A percentile compares a stretch with the other conserved stretches of the same genome.
Conservation (phyloP, 2,888 invertebrate species). For the Eilema caniola region DNA sequence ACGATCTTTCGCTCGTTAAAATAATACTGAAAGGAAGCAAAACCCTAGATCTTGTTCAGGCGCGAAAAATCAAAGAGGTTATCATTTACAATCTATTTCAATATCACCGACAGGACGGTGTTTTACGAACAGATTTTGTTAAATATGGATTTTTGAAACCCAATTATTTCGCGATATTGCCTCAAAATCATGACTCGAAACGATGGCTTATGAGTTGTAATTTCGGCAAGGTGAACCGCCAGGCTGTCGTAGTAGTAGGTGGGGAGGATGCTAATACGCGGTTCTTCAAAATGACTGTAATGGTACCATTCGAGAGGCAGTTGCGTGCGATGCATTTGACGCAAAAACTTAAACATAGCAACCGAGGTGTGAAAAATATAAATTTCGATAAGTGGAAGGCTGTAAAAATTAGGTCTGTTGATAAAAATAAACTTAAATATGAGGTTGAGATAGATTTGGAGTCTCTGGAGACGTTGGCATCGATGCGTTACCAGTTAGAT, state of each 20-base stretch:
- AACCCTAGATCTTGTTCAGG: conserved; percentile 56
- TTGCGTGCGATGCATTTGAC: conserved; percentile 44
- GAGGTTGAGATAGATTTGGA: conserved; percentile 73
- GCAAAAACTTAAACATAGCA: conserved; percentile 67
- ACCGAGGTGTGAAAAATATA: conserved; percentile 71
- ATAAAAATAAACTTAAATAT: conserved; percentile 34
- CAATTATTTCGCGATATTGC: conserved; percentile 69
- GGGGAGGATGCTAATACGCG: conserved; percentile 59
- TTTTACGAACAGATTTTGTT: conserved; percentile 67
- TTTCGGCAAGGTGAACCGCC: conserved; percentile 65
- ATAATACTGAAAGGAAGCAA: conserved; percentile 69
- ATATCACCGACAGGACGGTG: conserved; percentile 63
- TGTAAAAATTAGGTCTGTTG: conserved; percentile 7
- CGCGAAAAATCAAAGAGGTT: conserved; percentile 74
- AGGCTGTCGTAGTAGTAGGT: conserved; percentile 61
- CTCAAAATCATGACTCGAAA: conserved; percentile 71
- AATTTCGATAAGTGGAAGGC: conserved; percentile 73
- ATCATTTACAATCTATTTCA: conserved; percentile 71
- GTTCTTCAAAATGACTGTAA: conserved; percentile 63
- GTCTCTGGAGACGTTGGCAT: conserved; percentile 67
- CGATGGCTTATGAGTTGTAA: conserved; percentile 68
- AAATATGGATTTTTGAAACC: conserved; percentile 73
- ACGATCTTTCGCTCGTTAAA: conserved; percentile 64
- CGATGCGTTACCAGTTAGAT: conserved; percentile 65
- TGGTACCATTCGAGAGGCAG: conserved; percentile 47